Conservation (phyloP, 2,888 invertebrate genomes). For the Clostera curtula region DNA sequence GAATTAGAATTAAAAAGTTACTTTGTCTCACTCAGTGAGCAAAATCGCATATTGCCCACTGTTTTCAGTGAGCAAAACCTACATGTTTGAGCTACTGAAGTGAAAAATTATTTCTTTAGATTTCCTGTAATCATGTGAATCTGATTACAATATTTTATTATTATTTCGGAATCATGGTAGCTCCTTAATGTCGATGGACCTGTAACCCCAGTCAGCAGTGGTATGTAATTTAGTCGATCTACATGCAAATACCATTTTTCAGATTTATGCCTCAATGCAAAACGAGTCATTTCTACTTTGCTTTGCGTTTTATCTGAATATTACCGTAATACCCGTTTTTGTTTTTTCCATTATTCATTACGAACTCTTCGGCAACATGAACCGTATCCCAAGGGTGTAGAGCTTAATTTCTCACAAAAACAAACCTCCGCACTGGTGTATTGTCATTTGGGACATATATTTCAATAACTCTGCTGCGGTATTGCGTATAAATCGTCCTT, state of each 20-base stretch:
- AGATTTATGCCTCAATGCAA: slow-evolving; percentile 57
- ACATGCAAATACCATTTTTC: slow-evolving; percentile 55
- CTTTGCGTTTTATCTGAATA: slow-evolving; percentile 56
- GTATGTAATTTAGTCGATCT: slow-evolving; percentile 32
- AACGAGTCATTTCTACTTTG: slow-evolving; percentile 58
- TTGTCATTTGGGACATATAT: slow-evolving; percentile 68
- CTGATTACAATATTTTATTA: too few species aligned
- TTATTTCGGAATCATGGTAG: slow-evolving; percentile 20
- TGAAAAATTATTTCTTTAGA: too few species aligned
- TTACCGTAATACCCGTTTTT: slow-evolving; percentile 50
- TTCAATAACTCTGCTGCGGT: slow-evolving; percentile 62
- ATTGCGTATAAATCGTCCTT: slow-evolving; percentile 64
- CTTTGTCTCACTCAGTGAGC: too few species aligned
- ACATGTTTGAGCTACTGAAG: too few species aligned
- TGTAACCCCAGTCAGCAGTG: slow-evolving; percentile 29
- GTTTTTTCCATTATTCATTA: slow-evolving; percentile 36
- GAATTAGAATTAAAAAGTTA: too few species aligned
- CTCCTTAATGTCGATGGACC: slow-evolving; percentile 12
- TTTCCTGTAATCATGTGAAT: too few species aligned
- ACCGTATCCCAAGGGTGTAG: slow-evolving; percentile 30
- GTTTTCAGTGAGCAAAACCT: too few species aligned
- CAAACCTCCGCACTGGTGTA: slow-evolving; percentile 31
- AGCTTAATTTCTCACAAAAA: slow-evolving; percentile 33
- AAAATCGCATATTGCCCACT: too few species aligned
- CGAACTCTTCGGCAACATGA: slow-evolving; percentile 20